phyloP scores from a whole-genome alignment of 2,888 invertebrate species.

The Camponotus fellah region DNA sequence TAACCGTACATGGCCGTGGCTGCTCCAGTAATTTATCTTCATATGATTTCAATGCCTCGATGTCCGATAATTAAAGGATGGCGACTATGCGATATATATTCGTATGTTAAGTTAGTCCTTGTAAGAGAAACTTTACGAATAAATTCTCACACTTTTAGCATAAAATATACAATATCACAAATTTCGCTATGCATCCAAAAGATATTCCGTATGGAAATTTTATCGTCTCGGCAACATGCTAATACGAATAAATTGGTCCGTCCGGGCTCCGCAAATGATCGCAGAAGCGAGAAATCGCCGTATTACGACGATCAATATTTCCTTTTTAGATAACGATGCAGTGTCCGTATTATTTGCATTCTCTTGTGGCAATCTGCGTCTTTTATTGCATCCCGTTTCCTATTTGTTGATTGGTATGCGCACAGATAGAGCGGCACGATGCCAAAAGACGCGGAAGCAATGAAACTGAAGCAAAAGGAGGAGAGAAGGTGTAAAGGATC shows the following conservation, averaged over 20 bases:
- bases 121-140: neutral
- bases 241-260: conserved; percentile 35
- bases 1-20: conserved; percentile 1
- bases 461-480: conserved; percentile 6
- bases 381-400: conserved; percentile 46
- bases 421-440: conserved; percentile 25
- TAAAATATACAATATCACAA: neutral
- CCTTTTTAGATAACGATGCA: neutral
- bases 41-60: conserved; percentile 34
- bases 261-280: conserved; percentile 2
- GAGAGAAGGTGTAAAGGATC: conserved; percentile 12
- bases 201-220: conserved; percentile 26
- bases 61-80: conserved; percentile 33
- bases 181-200: neutral
- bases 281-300: neutral
- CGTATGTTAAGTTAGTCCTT: neutral
- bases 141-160: conserved; percentile 24
- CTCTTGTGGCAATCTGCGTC: neutral
- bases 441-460: conserved; percentile 20
- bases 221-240: conserved; percentile 18
- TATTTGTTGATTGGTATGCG: conserved; percentile 68
- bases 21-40: conserved; percentile 6
- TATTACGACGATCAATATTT: conserved; percentile 29
- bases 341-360: conserved; percentile 6
- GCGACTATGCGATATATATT: neutral